These are phyloP conservation scores for Muscidifurax raptorellus DNA, from an alignment of 1,140 invertebrate species.

Conservation along the genomic window DNA sequence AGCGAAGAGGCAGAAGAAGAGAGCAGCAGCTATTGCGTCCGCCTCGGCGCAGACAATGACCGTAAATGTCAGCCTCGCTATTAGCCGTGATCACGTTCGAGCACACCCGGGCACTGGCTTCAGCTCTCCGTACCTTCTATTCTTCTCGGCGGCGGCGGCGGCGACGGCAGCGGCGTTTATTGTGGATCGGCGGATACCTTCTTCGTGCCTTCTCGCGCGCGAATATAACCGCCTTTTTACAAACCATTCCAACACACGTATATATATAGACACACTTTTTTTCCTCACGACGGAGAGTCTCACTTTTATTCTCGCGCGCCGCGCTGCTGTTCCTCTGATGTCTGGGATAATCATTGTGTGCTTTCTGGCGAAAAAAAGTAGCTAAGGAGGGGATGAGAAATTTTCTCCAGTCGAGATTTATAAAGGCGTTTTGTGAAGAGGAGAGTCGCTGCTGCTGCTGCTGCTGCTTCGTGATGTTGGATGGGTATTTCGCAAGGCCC, in stretches of 20 bases:
- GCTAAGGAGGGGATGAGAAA: neutral
- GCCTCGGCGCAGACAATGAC: conserved; percentile 66
- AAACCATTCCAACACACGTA: neutral
- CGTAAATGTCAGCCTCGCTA: conserved; percentile 74
- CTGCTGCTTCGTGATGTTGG: neutral
- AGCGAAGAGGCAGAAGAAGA: neutral
- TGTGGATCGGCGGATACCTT: conserved; percentile 37
- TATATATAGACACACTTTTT: neutral
- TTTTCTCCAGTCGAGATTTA: neutral
- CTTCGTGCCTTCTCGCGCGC: conserved; percentile 1
- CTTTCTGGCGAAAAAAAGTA: neutral
- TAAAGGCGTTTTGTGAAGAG: neutral
- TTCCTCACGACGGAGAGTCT: neutral
- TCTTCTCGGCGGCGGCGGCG: conserved; percentile 45
- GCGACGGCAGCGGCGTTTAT: conserved; percentile 8
- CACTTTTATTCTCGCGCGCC: neutral
- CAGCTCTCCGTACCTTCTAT: conserved; percentile 41
- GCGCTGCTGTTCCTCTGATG: neutral
- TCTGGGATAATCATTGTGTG: neutral
- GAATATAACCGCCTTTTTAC: conserved; percentile 16
- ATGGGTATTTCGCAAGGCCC: conserved; percentile 5
- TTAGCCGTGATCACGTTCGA: conserved; percentile 72
- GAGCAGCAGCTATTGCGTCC: conserved; percentile 20
- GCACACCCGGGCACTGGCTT: conserved; percentile 1
- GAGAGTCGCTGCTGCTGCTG: neutral